These are phyloP conservation scores for Scaptomyza caliginosa DNA, from an alignment of 2,888 invertebrate genomes.

Conservation along the genomic window DNA sequence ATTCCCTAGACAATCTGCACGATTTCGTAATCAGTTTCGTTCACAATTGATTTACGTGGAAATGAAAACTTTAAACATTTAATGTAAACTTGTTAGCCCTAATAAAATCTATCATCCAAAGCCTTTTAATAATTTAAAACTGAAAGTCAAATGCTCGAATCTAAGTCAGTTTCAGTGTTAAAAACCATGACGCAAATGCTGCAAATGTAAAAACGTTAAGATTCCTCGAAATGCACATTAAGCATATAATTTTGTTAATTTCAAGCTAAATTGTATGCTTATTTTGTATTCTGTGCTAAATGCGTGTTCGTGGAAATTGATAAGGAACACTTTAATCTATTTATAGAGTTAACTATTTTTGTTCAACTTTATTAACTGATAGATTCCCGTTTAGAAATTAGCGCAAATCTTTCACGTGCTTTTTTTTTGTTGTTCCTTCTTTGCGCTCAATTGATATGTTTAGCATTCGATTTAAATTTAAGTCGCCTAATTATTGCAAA, in stretches of 20 bases:
- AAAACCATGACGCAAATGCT: too few species aligned
- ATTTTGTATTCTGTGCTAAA: too few species aligned
- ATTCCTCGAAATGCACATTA: background rate
- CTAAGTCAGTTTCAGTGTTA: too few species aligned
- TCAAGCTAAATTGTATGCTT: too few species aligned
- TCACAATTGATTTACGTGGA: background rate
- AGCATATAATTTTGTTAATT: background rate
- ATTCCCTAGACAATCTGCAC: background rate
- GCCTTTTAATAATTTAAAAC: background rate
- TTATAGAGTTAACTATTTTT: background rate
- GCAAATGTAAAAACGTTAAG: too few species aligned
- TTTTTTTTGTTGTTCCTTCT: background rate
- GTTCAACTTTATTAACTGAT: background rate
- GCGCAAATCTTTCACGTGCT: constrained; percentile 18
- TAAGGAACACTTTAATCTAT: background rate
- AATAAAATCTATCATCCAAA: background rate
- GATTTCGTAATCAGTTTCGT: background rate
- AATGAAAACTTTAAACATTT: background rate
- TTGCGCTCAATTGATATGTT: constrained; percentile 14
- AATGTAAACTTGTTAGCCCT: background rate
- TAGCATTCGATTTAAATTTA: constrained; percentile 21
- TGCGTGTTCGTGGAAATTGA: background rate
- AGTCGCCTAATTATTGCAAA: constrained; percentile 40
- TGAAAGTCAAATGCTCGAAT: background rate
- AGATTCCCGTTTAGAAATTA: constrained; percentile 1